Evolutionary conservation across 2,113 vertebrate genomes (phyloP).

Genomic region (Globicephala melas): DNA sequence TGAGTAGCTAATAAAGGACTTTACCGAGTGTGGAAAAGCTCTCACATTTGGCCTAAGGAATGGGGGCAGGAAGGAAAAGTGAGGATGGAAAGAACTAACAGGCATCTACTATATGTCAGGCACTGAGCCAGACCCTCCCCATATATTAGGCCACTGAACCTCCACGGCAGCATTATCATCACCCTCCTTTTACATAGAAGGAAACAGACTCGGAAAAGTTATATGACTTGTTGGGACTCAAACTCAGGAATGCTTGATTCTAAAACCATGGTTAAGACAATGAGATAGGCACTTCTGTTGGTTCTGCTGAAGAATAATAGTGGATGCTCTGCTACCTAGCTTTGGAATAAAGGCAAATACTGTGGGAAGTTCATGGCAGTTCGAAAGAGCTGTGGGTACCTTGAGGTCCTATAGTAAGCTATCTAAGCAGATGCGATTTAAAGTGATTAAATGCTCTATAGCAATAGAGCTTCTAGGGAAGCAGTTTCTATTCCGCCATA

Average conservation of each 20-base stretch:
- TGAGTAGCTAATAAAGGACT: slow-evolving; percentile 33
- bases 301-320: neutral
- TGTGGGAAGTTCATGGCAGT: neutral
- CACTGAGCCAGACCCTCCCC: neutral
- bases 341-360: neutral
- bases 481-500: neutral
- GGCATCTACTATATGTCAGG: neutral
- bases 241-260: neutral
- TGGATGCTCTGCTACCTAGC: neutral
- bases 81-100: neutral
- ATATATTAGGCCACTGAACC: neutral
- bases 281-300: neutral
- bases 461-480: neutral
- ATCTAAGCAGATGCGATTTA: neutral
- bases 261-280: slow-evolving; percentile 1
- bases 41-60: slow-evolving; percentile 30
- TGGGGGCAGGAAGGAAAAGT: neutral
- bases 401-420: neutral
- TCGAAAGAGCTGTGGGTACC: neutral
- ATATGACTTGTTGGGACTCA: neutral
- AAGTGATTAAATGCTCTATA: neutral
- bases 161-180: neutral
- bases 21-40: neutral
- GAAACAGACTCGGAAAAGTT: neutral
- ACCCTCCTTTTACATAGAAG: neutral